These are phyloP conservation scores for Tokudaia muenninki DNA, from an alignment of 2,797 vertebrate genomes.

Conservation along the genomic window DNA sequence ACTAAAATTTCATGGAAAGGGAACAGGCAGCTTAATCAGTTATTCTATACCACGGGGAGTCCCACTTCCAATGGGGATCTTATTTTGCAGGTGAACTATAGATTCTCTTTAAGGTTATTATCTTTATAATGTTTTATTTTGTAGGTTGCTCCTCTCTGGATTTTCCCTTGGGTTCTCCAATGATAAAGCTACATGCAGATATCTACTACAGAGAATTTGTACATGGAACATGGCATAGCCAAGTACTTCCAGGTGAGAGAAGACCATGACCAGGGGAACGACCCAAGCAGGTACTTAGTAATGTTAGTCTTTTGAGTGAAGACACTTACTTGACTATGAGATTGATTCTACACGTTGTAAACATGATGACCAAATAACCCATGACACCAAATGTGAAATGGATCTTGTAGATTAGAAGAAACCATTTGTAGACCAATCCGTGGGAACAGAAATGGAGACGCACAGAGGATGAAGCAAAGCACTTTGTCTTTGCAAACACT, in stretches of 20 bases:
- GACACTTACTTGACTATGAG: slow-evolving; percentile 89
- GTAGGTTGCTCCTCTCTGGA: neutral
- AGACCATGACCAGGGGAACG: neutral
- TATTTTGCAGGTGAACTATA: neutral
- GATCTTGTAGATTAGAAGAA: slow-evolving; percentile 91
- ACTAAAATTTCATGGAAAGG: neutral
- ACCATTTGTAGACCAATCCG: slow-evolving; percentile 92
- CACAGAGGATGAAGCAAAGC: neutral
- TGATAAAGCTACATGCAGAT: neutral
- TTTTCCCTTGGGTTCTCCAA: neutral
- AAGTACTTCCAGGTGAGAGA: neutral
- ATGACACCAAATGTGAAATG: slow-evolving; percentile 88
- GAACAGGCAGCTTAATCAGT: neutral
- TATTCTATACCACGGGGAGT: neutral
- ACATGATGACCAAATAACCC: slow-evolving; percentile 89
- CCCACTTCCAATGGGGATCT: neutral
- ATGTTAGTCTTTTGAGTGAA: neutral
- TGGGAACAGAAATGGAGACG: slow-evolving; percentile 34
- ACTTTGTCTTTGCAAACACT: neutral
- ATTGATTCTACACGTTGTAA: slow-evolving; percentile 91
- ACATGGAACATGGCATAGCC: neutral
- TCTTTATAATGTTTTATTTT: neutral
- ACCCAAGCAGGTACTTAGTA: neutral
- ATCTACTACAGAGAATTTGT: neutral
- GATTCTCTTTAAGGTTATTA: slow-evolving; percentile 17